Conservation (phyloP, 2,797 vertebrate species). For the Gallinago nigripennis region DNA sequence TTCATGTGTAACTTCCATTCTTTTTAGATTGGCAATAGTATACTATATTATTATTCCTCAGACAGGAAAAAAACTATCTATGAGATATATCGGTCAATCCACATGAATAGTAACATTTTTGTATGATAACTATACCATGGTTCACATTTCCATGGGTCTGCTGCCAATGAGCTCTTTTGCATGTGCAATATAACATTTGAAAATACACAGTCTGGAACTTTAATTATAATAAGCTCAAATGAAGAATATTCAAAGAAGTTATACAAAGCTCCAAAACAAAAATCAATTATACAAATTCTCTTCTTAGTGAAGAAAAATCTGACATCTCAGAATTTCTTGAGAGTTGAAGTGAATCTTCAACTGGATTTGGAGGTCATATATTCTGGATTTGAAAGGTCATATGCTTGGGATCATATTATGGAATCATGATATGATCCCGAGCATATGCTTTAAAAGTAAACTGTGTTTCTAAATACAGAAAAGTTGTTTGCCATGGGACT, state of each 20-base stretch:
- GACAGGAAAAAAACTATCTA: background rate
- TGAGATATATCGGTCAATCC: background rate
- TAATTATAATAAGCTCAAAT: background rate
- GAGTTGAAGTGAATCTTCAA: background rate
- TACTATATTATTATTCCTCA: background rate
- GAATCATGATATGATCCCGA: too few species aligned
- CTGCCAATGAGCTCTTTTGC: background rate
- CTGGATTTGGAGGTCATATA: rapidly evolving
- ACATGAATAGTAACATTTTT: background rate
- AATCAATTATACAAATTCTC: background rate
- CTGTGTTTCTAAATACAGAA: background rate
- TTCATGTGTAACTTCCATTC: background rate
- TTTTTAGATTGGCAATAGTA: background rate
- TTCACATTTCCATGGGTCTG: background rate
- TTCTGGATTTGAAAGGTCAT: background rate
- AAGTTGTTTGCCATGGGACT: background rate
- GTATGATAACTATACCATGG: background rate
- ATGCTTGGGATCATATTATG: background rate
- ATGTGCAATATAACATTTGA: background rate
- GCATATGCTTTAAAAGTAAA: background rate
- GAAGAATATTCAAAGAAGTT: background rate
- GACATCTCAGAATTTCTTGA: background rate
- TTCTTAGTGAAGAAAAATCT: background rate
- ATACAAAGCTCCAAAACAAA: background rate
- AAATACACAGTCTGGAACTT: background rate